Evolutionary conservation across 2,888 invertebrate genomes (phyloP), one percentile per base, ranked within the genome.

Genomic region (Esperia sulphurella): DNA sequence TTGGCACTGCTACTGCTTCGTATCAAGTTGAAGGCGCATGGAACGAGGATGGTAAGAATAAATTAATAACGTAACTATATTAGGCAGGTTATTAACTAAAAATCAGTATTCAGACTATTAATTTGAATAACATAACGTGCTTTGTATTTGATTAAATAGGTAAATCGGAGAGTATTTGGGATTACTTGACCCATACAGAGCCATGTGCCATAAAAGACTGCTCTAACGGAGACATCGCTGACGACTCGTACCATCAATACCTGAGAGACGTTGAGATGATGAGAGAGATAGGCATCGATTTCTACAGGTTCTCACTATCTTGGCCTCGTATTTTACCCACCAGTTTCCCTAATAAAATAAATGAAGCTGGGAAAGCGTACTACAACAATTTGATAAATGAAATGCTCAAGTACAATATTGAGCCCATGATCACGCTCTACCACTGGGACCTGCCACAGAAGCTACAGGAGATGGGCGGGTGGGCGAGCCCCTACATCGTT

Each of bases 291-390:
- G 87, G 87, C 0, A 63, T 88, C 0, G 77, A 91, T 50, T 84
- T 78, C 55, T 92, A 92, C 63, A 77, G 92, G 37, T 91, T 92
- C 59, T 92, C 92, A 0, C 66, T 92, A 8, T 88, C 92, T 0
- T 94, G 94, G 94, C 59, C 92, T 0, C 76, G 94, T 14, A 80
- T 94, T 21, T 65, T 93, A 43, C 92, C 94, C 0, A 90, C 84
- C 21, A 92, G 92, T 40, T 86, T 88, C 46, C 63, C 83, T 0
- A 79, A 90, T 45, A 61, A 78, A 9, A 72, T 92, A n/a, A 95
- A 93, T 63, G 69, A 86, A 58, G 84, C 83, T 2, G 79, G 75
- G 14, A 71, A 62, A 14, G 33, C 48, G 13, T 78, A 73, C 46
- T 80, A 80, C 41, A 75, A 73, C 21, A 74, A 75, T 21, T 21